Conservation (phyloP, 37 sponge, comb jelly and placozoan genomes). For the Axinella damicornis region DNA sequence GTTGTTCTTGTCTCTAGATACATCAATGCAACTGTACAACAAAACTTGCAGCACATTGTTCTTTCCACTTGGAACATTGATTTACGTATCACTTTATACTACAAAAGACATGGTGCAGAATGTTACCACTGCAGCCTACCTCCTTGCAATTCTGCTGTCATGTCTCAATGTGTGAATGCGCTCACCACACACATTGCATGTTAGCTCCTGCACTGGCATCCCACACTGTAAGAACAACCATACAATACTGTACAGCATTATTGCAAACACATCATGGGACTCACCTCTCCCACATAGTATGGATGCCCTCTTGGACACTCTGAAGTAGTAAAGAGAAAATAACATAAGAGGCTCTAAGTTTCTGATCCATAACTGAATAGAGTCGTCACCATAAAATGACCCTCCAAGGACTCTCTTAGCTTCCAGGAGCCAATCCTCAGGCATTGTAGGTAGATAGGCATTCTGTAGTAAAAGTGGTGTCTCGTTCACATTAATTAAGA, state of each 20-base stretch:
- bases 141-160: conserved; percentile 47
- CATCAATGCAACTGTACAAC: no score
- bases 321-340: background rate
- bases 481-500: no score
- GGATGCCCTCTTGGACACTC: conserved; percentile 84
- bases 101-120: no score
- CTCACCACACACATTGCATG: conserved; percentile 58
- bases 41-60: no score
- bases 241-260: background rate
- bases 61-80: no score
- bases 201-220: conserved; percentile 14
- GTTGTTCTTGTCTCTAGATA: no score
- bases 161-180: conserved; percentile 4
- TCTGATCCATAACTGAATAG: no score
- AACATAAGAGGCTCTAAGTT: no score
- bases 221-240: conserved; percentile 41
- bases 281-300: conserved; percentile 72
- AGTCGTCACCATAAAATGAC: conserved; percentile 62
- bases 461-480: conserved; percentile 21
- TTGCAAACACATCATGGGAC: background rate
- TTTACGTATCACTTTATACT: no score
- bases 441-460: conserved; percentile 76
- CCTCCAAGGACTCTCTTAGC: conserved; percentile 43
- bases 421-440: conserved; percentile 57
- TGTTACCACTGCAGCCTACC: conserved; percentile 9